phyloP scores from a whole-genome alignment of 2,797 vertebrate genomes.

The Etheostoma nigrum region DNA sequence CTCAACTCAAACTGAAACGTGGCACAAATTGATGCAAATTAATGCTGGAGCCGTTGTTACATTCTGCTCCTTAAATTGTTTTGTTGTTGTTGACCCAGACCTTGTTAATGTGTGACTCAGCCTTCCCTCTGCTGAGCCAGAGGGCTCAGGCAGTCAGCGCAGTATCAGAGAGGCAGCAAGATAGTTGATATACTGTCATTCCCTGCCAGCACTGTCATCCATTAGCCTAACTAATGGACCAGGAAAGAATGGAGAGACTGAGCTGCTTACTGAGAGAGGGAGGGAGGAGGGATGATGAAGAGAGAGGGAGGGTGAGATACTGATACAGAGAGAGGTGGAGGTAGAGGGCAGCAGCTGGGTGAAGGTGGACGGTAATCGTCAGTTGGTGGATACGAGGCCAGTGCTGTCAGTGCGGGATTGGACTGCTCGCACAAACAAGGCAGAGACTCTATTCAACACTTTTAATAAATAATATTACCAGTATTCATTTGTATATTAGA shows the following conservation, averaged over 20 bases:
- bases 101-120: constrained; percentile 45
- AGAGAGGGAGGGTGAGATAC: constrained; percentile 2
- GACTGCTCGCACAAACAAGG: background rate
- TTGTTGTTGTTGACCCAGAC: constrained; percentile 14
- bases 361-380: constrained; percentile 38
- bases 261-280: constrained; percentile 22
- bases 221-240: constrained; percentile 75
- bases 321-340: constrained; percentile 24
- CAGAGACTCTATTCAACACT: background rate
- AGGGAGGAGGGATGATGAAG: constrained; percentile 15
- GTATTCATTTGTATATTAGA: background rate
- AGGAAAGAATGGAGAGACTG: constrained; percentile 50
- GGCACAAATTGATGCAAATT: background rate
- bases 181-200: constrained; percentile 66
- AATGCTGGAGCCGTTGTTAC: constrained; percentile 17
- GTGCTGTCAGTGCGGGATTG: constrained; percentile 32
- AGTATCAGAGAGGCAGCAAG: constrained; percentile 54
- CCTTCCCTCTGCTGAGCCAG: constrained; percentile 42
- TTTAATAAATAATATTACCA: background rate
- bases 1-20: background rate
- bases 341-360: constrained; percentile 29
- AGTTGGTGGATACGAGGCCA: constrained; percentile 4
- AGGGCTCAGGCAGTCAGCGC: constrained; percentile 46
- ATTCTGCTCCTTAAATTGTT: background rate
- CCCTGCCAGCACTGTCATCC: constrained; percentile 64